These are phyloP conservation scores for Leptonema lineaticorne DNA, from an alignment of 1,140 invertebrate species.

Conservation along the genomic window DNA sequence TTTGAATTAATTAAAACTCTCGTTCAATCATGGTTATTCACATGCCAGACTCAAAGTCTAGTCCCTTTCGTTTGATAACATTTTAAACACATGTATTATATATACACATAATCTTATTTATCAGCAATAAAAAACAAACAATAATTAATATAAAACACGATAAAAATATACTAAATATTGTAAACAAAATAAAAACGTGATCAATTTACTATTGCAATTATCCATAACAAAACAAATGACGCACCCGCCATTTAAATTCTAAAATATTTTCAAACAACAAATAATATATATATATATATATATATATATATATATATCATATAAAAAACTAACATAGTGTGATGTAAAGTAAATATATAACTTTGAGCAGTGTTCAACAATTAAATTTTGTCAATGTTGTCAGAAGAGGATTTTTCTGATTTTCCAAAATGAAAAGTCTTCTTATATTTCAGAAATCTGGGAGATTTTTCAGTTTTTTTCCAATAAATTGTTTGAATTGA, in stretches of 20 bases:
- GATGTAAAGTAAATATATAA: background rate
- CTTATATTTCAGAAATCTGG: conserved; percentile 61
- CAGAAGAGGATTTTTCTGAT: conserved; percentile 54
- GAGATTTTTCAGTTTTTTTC: conserved; percentile 57
- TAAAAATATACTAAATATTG: no score
- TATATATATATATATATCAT: background rate
- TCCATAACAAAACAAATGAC: no score
- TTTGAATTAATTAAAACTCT: no score
- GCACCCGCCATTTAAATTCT: no score
- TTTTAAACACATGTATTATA: background rate
- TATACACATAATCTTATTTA: background rate
- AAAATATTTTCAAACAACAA: no score
- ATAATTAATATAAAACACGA: no score
- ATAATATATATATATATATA: background rate
- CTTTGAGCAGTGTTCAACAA: background rate
- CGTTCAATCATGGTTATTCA: background rate
- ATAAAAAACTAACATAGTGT: background rate
- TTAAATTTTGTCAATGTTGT: conserved; percentile 46
- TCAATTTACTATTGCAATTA: background rate
- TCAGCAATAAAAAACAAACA: background rate
- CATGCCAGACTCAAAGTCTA: conserved; percentile 5
- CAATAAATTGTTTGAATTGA: conserved; percentile 72
- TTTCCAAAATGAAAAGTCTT: conserved; percentile 63
- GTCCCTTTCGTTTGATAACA: background rate
- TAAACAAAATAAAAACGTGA: background rate